phyloP scores from a whole-genome alignment of 2,888 invertebrate species.

The Tipula unca region DNA sequence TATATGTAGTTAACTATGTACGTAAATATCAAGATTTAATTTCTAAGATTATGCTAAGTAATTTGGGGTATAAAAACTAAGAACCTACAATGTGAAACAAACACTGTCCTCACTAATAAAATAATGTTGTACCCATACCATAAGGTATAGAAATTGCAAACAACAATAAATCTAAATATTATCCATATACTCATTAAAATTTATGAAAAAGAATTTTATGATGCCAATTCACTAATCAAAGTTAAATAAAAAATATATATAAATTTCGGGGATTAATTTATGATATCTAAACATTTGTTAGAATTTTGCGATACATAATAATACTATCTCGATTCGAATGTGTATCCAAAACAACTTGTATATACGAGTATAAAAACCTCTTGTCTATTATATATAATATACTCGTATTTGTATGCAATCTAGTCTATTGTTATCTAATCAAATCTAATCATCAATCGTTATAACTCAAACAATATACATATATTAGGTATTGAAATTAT shows the following conservation, averaged over 20 bases:
- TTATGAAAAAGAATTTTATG: neutral
- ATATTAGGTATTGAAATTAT: neutral
- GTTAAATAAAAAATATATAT: neutral
- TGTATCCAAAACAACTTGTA: neutral
- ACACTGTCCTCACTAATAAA: too few relatives aligned
- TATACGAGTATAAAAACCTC: neutral
- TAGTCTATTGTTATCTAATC: neutral
- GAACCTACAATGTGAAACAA: too few relatives aligned
- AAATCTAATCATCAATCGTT: neutral
- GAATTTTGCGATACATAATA: neutral
- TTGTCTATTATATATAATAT: neutral
- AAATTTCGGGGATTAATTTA: neutral
- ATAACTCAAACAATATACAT: neutral
- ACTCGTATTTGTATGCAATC: neutral
- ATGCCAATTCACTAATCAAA: neutral
- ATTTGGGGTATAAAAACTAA: too few relatives aligned
- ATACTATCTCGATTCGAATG: neutral
- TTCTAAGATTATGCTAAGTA: too few relatives aligned
- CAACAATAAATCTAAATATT: neutral
- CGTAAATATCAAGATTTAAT: too few relatives aligned
- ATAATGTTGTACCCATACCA: too few relatives aligned
- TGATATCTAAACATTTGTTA: neutral
- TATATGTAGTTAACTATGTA: too few relatives aligned
- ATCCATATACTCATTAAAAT: neutral
- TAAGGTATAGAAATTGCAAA: neutral